Base-by-base conservation (phyloP, 2,888 invertebrate species). In the Stenotaenia linearis region DNA sequence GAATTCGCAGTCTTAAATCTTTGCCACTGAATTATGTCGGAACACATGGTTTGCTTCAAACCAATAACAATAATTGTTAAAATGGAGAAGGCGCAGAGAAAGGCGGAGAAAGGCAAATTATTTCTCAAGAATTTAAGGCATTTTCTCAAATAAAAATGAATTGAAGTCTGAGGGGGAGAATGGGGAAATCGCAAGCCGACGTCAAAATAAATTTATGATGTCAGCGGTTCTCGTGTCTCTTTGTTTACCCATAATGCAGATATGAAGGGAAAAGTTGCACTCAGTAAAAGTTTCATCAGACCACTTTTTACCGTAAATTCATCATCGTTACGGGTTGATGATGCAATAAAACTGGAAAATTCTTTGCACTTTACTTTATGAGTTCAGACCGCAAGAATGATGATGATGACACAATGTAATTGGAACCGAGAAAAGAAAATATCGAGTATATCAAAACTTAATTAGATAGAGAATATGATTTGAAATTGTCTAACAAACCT, bases 121-220 rank as follows among this genome's bases (percentile, higher is more conserved):
- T 61, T 61, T 61, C 61, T 61, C 61, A 61, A 61, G 61, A 61
- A 61, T 61, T 61, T 61, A 61, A 61, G 12, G 61, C 61, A 61
- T 61, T 61, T 45, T 25, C 61, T 25, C 61, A 61, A 61, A 61
- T 61, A 61, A 28, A 61, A 61, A 61, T 23, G 61, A 61, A 56
- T 23, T 61, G 61, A 61, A 61, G 61, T 61, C 25, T 61, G 7
- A 7, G 25, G 61, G 12, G 61, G 25, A 61, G 25, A 61, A 12
- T 61, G 45, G 4, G 10, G 25, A 61, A 45, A 25, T 61, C 61
- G 25, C 23, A 61, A 61, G 15, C 61, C 23, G 25, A 61, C 18
- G 15, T 45, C 5, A 18, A 28, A 61, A 61, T 61, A 61, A 61
- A 61, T 61, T 61, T 61, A 61, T 61, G 61, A 10, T 61, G 25